These are phyloP conservation scores for Craniophora ligustri DNA, from an alignment of 2,888 invertebrate species.

Conservation along the genomic window DNA sequence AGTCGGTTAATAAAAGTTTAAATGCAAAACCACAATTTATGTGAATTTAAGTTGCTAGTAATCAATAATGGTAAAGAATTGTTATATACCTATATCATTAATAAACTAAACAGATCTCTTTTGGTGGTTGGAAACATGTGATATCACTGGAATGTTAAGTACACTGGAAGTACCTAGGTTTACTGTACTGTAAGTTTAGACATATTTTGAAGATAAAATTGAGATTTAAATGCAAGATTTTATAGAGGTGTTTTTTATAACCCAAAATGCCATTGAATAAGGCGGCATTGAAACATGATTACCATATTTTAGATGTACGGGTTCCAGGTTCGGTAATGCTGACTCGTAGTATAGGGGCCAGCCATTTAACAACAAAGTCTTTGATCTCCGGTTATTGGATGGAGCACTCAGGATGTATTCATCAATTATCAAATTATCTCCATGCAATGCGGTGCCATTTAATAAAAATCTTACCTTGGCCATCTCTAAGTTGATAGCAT, in stretches of 20 bases:
- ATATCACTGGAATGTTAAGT: constrained; percentile 47
- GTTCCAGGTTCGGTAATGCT: constrained; percentile 85
- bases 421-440: constrained; percentile 76
- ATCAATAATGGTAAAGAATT: background rate
- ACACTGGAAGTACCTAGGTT: too few species aligned
- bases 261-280: constrained; percentile 91
- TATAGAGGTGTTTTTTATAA: constrained; percentile 85
- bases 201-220: background rate
- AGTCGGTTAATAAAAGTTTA: too few species aligned
- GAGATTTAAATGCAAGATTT: constrained; percentile 63
- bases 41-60: too few species aligned
- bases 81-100: background rate
- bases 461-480: constrained; percentile 81
- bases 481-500: constrained; percentile 89
- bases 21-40: too few species aligned
- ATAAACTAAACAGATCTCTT: constrained; percentile 11
- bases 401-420: constrained; percentile 87
- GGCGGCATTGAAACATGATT: constrained; percentile 88
- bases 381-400: constrained; percentile 82
- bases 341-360: constrained; percentile 85
- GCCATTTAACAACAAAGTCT: constrained; percentile 89
- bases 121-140: constrained; percentile 10
- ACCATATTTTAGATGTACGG: constrained; percentile 79
- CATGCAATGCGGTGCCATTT: constrained; percentile 81
- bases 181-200: too few species aligned